These are phyloP conservation scores for Ephydatia muelleri DNA, from an alignment of 37 sponge, comb jelly and placozoan genomes.

Conservation along the genomic window DNA sequence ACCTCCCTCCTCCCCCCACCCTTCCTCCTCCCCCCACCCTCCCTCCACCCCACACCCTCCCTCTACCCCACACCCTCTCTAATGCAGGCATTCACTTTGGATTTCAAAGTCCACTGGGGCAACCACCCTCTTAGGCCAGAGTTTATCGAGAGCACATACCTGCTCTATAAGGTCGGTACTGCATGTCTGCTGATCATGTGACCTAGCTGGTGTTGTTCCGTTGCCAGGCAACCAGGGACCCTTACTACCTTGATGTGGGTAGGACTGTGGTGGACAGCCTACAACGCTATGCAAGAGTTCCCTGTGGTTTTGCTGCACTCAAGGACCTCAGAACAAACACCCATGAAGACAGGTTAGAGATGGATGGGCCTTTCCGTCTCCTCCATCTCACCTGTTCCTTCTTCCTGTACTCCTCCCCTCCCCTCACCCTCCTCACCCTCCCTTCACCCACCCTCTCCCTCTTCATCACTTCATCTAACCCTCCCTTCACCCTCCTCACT, in stretches of 20 bases:
- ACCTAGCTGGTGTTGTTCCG: neutral
- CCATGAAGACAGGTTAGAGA: constrained; percentile 88
- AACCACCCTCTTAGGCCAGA: constrained; percentile 95
- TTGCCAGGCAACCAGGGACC: constrained; percentile 84
- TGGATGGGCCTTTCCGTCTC: no score
- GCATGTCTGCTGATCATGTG: neutral
- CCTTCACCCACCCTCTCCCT: no score
- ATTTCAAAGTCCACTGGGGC: constrained; percentile 86
- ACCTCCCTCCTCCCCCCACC: neutral
- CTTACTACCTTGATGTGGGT: constrained; percentile 88
- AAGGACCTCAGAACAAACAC: constrained; percentile 75
- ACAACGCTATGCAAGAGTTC: constrained; percentile 72
- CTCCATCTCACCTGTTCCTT: no score
- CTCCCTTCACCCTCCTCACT: no score
- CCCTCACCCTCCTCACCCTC: no score
- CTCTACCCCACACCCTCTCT: neutral
- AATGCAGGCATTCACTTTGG: constrained; percentile 83
- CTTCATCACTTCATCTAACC: neutral
- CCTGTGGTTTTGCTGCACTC: constrained; percentile 91
- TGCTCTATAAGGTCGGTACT: constrained; percentile 78
- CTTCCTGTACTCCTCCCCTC: no score
- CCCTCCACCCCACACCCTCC: neutral
- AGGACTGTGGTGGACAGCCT: constrained; percentile 76
- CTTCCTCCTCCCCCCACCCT: constrained; percentile 4
- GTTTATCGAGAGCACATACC: constrained; percentile 95